Evolutionary conservation across 2,797 vertebrate genomes (phyloP).

Genomic region (Lacerta bilineata): DNA sequence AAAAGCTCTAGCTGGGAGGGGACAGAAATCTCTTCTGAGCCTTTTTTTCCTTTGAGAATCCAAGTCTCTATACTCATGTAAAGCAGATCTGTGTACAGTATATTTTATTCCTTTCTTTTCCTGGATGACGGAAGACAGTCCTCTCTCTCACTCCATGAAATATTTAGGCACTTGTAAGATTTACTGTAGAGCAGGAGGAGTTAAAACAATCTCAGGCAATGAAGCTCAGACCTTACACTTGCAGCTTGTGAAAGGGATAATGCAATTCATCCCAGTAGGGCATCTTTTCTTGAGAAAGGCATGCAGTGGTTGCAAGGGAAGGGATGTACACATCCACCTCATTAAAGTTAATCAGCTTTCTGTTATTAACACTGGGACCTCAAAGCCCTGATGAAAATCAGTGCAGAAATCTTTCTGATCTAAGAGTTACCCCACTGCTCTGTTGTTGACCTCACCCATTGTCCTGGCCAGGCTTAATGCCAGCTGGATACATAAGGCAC

Average conservation of each 20-base stretch:
- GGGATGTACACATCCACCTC: conserved; percentile 72
- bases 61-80: conserved; percentile 70
- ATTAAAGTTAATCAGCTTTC: conserved; percentile 72
- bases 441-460: conserved; percentile 65
- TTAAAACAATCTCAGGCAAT: conserved; percentile 64
- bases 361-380: conserved; percentile 59
- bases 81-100: conserved; percentile 60
- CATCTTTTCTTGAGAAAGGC: conserved; percentile 53
- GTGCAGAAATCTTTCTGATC: conserved; percentile 62
- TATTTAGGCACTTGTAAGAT: conserved; percentile 69
- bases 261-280: conserved; percentile 61
- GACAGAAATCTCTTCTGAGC: conserved; percentile 73
- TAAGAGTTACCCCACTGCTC: conserved; percentile 49
- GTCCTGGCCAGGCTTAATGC: conserved; percentile 38
- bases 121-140: conserved; percentile 67
- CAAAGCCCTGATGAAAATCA: conserved; percentile 52
- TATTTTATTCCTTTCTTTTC: conserved; percentile 72
- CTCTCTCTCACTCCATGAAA: conserved; percentile 63
- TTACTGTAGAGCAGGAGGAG: conserved; percentile 64
- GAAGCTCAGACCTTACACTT: conserved; percentile 59
- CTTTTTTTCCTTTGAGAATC: conserved; percentile 69
- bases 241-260: conserved; percentile 70
- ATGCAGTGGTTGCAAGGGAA: conserved; percentile 60
- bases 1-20: conserved; percentile 73
- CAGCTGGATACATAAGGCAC: conserved; percentile 58